A percentile compares a stretch with the other conserved stretches of the same genome.
Conservation (phyloP, 1,140 invertebrate species). For the Tetragnatha versicolor region DNA sequence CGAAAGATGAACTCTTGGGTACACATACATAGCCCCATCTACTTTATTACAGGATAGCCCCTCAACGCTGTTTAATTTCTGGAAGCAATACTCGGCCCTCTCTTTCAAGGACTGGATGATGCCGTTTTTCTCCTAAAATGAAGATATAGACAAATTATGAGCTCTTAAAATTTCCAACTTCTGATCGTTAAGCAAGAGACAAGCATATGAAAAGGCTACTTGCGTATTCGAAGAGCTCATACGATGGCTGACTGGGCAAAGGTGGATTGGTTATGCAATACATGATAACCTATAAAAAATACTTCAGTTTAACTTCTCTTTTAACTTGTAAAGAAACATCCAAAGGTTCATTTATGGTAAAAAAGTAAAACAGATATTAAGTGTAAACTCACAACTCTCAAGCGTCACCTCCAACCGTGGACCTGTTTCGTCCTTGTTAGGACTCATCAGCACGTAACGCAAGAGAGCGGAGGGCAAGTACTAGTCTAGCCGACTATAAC, state of each 20-base stretch:
- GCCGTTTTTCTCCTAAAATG: conserved; percentile 77
- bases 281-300: conserved; percentile 38
- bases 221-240: conserved; percentile 64
- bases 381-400: too few relatives aligned
- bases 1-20: conserved; percentile 80
- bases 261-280: conserved; percentile 62
- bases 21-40: conserved; percentile 98
- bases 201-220: background rate
- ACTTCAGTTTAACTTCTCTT: conserved; percentile 9
- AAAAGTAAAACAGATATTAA: too few relatives aligned
- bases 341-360: too few relatives aligned
- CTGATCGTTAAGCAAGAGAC: background rate
- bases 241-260: conserved; percentile 82
- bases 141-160: conserved; percentile 59
- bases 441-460: too few relatives aligned
- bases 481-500: too few relatives aligned
- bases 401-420: too few relatives aligned
- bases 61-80: conserved; percentile 89
- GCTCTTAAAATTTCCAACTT: background rate
- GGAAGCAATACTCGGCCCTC: conserved; percentile 81
- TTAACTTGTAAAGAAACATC: too few relatives aligned
- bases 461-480: too few relatives aligned
- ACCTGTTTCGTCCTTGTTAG: too few relatives aligned
- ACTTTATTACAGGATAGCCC: conserved; percentile 88
- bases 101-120: conserved; percentile 82